phyloP scores from a whole-genome alignment of 2,113 vertebrate genomes.

The Tympanuchus pallidicinctus region DNA sequence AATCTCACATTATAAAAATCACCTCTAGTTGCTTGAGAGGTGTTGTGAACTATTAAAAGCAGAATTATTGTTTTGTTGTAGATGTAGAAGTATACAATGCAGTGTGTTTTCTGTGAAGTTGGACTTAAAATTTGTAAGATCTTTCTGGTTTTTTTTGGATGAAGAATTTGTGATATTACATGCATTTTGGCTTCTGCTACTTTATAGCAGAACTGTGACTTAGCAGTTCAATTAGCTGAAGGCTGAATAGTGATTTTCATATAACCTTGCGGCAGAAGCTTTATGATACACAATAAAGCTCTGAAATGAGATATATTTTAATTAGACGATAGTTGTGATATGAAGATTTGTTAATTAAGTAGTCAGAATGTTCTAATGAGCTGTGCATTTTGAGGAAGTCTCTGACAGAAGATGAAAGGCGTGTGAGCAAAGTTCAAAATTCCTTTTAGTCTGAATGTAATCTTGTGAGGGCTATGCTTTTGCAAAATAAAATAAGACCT shows the following conservation, averaged over 20 bases:
- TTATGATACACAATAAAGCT: conserved; percentile 68
- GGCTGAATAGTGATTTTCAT: conserved; percentile 41
- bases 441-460: not conserved
- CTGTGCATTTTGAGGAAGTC: conserved; percentile 71
- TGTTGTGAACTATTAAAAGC: not conserved
- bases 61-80: not conserved
- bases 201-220: conserved; percentile 35
- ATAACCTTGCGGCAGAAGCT: conserved; percentile 62
- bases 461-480: not conserved
- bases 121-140: not conserved
- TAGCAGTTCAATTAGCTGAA: conserved; percentile 63
- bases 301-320: conserved; percentile 75
- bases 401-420: conserved; percentile 64
- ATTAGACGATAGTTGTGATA: conserved; percentile 74
- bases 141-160: not conserved
- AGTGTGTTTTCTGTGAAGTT: not conserved
- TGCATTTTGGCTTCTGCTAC: not conserved
- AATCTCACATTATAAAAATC: not conserved
- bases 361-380: conserved; percentile 72
- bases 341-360: conserved; percentile 77
- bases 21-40: not conserved
- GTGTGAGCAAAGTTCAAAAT: not conserved
- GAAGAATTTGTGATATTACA: not conserved
- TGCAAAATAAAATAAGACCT: not conserved
- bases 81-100: not conserved